phyloP scores from a whole-genome alignment of 2,113 vertebrate genomes.

The human region GRCh38 chr13:50921501-50922000 shows the following conservation, averaged over 20 bases:
- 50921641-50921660: not conserved
- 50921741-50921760: slow-evolving; percentile 48
- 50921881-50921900: slow-evolving; percentile 37
- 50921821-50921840: slow-evolving; percentile 53
- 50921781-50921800: slow-evolving; percentile 16
- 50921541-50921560: not conserved
- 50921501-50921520: not conserved
- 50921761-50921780: slow-evolving; percentile 46
- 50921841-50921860: slow-evolving; percentile 43
- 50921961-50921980: not conserved
- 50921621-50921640: slow-evolving; percentile 2
- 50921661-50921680: not conserved
- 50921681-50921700: not conserved
- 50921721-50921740: slow-evolving; percentile 39
- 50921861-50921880: slow-evolving; percentile 38
- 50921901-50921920: slow-evolving; percentile 39
- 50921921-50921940: not conserved
- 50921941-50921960: slow-evolving; percentile 31
- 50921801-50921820: slow-evolving; percentile 59
- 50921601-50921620: not conserved
- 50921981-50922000: not conserved
- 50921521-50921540: not conserved
- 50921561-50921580: not conserved
- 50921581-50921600: not conserved
- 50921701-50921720: slow-evolving; percentile 14